Evolutionary conservation across 2,888 invertebrate genomes (phyloP), one percentile per base, ranked within the genome.

Genomic region (Escarpia spicata): DNA sequence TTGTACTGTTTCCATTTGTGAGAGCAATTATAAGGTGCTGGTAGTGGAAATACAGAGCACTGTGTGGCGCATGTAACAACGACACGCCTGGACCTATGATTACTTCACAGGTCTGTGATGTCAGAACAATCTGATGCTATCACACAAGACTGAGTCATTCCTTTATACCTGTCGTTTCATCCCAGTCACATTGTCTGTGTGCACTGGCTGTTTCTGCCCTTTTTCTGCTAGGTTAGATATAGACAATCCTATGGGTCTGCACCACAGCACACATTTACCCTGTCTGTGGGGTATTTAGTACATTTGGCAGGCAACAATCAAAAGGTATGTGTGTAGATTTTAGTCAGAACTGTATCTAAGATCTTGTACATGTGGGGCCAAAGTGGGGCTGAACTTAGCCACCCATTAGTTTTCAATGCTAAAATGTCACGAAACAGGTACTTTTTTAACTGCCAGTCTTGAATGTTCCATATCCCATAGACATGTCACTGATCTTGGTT

Each of bases 111-210:
- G 75, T 19, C 75, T 6, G 26, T 75, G 19, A 75, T n/a, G n/a
- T n/a, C 75, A 75, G 19, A 26, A 75, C 75, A 75, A 75, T 26
- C 75, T 75, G 75, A 75, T 26, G 26, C 75, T 75, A 75, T 26
- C 75, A 75, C 75, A 75, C 75, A 75, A 75, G 75, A 75, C 26
- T 75, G 75, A 75, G 75, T 75, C 75, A 75, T 75, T 75, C 26
- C 6, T 75, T 75, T 19, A 15, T 75, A 26, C 52, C 75, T 19
- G 19, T 75, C 26, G 26, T 37, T 37, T 75, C 75, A 15, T 75
- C 6, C 52, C 75, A 75, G 19, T 75, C 75, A 75, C 19, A 6
- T n/a, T 75, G 75, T 75, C 6, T 75, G 26, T 75, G 75, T 75
- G 75, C 75, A 26, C 6, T 75, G 75, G 75, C 15, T 75, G 75